Percentiles rank a stretch among this genome's conserved stretches.
These are phyloP conservation scores for Oreochromis aureus DNA, from an alignment of 2,113 vertebrate species.

Conservation along the genomic window DNA sequence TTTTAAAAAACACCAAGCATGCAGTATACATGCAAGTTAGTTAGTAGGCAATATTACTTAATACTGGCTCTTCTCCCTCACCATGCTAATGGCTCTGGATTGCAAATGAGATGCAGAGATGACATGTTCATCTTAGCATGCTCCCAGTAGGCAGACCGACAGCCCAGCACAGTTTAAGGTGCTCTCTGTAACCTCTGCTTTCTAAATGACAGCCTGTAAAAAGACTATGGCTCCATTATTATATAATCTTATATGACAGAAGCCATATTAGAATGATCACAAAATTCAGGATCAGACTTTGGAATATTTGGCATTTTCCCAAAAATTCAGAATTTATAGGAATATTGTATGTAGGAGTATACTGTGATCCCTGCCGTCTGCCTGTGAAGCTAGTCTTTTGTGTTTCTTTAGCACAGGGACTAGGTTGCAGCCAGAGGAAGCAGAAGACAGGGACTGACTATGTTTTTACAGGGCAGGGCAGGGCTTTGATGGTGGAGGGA, in stretches of 20 bases:
- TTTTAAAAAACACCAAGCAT: background rate
- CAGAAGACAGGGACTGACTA: constrained; percentile 71
- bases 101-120: constrained; percentile 24
- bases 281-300: background rate
- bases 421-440: constrained; percentile 60
- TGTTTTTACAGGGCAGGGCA: constrained; percentile 71
- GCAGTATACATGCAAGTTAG: constrained; percentile 8
- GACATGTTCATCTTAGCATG: constrained; percentile 27
- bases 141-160: constrained; percentile 43
- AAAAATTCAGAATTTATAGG: background rate
- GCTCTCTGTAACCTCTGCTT: constrained; percentile 32
- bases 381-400: constrained; percentile 45
- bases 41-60: background rate
- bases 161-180: constrained; percentile 11
- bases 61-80: background rate
- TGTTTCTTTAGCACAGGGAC: constrained; percentile 49
- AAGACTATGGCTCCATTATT: background rate
- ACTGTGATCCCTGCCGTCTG: constrained; percentile 42
- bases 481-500: constrained; percentile 69
- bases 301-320: background rate
- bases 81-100: constrained; percentile 17
- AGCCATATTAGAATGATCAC: background rate
- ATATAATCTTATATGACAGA: background rate
- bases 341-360: background rate
- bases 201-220: background rate